phyloP scores from a whole-genome alignment of 1,140 invertebrate species.

The Himalopsyche phryganea region DNA sequence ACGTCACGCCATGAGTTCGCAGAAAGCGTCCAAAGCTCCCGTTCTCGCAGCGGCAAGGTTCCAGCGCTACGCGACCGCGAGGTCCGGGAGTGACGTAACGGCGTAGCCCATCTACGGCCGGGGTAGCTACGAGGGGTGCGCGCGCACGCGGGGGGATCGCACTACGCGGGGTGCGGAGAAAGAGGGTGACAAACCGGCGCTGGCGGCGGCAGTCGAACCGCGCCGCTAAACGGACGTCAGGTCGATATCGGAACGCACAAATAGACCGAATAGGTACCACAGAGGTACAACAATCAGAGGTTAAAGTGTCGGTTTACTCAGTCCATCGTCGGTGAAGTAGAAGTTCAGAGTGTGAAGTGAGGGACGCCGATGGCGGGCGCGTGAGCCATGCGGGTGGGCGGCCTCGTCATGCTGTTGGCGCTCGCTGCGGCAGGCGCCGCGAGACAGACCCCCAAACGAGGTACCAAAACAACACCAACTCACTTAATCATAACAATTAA shows the following conservation, averaged over 20 bases:
- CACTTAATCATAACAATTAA: neutral
- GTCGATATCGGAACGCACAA: constrained; percentile 8
- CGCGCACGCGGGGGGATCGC: constrained; percentile 13
- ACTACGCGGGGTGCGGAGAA: neutral
- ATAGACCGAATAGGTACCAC: too few species aligned
- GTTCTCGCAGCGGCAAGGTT: too few species aligned
- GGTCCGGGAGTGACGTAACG: constrained; percentile 1
- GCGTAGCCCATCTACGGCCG: neutral
- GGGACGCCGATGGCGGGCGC: constrained; percentile 1
- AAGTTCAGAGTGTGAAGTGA: neutral
- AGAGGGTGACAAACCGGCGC: constrained; percentile 5
- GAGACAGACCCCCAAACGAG: constrained; percentile 29
- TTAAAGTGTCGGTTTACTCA: too few species aligned
- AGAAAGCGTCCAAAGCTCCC: too few species aligned
- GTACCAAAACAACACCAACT: constrained; percentile 13
- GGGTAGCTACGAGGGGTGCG: constrained; percentile 8
- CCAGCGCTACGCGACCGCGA: neutral
- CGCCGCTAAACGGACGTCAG: constrained; percentile 7
- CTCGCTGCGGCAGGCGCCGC: constrained; percentile 16
- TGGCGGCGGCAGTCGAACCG: constrained; percentile 13
- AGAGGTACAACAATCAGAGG: too few species aligned
- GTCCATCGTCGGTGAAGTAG: too few species aligned
- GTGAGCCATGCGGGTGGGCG: constrained; percentile 19
- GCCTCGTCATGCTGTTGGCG: constrained; percentile 22
- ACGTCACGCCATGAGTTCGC: too few species aligned